These are phyloP conservation scores for Lithophane semibrunnea DNA, from an alignment of 2,888 invertebrate species.

Conservation along the genomic window DNA sequence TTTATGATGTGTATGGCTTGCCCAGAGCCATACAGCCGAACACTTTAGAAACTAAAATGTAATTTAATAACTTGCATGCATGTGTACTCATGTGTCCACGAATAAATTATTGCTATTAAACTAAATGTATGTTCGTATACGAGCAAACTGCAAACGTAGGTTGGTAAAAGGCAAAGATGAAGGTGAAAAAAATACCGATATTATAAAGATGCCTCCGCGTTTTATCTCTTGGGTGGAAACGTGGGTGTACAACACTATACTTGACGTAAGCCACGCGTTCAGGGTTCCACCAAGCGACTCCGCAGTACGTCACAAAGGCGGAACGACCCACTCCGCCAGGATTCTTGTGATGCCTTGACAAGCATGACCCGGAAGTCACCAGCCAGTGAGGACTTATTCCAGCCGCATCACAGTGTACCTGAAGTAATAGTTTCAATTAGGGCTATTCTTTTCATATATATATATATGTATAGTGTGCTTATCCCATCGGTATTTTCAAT, in stretches of 20 bases:
- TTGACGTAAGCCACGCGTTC: constrained; percentile 83
- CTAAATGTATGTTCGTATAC: not conserved
- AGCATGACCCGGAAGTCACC: constrained; percentile 81
- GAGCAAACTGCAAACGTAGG: not conserved
- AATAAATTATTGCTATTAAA: not conserved
- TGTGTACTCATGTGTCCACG: too few relatives aligned
- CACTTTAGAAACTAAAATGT: not conserved
- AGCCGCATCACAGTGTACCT: constrained; percentile 85
- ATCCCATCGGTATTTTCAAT: not conserved
- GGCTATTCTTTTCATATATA: not conserved
- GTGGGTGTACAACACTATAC: constrained; percentile 80
- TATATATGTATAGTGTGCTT: too few relatives aligned
- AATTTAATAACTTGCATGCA: too few relatives aligned
- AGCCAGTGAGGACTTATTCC: constrained; percentile 84
- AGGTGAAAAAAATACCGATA: constrained; percentile 72
- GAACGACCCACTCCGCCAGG: constrained; percentile 73
- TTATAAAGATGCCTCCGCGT: constrained; percentile 78
- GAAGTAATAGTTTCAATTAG: constrained; percentile 39
- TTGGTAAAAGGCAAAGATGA: not conserved
- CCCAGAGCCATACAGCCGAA: not conserved
- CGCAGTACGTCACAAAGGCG: constrained; percentile 83
- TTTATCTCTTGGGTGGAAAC: constrained; percentile 74
- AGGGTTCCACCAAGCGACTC: constrained; percentile 79
- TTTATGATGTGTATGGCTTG: not conserved
- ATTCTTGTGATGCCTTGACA: constrained; percentile 78